These are phyloP conservation scores for Cheilosia scutellata DNA, from an alignment of 2,888 invertebrate genomes.

Conservation along the genomic window DNA sequence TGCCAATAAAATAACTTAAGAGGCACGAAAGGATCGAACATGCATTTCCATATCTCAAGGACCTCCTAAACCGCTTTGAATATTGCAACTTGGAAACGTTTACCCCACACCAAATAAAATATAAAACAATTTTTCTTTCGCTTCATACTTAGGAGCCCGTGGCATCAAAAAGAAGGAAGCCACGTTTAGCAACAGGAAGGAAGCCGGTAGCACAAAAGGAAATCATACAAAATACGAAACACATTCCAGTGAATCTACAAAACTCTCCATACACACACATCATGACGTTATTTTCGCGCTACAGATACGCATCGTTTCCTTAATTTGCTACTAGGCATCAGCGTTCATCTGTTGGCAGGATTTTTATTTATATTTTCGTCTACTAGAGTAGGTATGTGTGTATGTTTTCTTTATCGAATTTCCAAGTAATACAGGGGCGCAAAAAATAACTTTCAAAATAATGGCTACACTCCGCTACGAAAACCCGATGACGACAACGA, in stretches of 20 bases:
- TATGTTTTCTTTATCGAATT: conserved; percentile 16
- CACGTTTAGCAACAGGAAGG: conserved; percentile 43
- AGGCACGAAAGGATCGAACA: too few relatives aligned
- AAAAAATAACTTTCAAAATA: conserved; percentile 35
- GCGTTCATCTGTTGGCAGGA: conserved; percentile 2
- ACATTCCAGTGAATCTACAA: background rate
- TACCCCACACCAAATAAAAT: too few relatives aligned
- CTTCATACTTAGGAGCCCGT: too few relatives aligned
- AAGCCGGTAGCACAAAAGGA: conserved; percentile 30
- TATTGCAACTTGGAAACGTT: too few relatives aligned
- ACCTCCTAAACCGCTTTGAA: too few relatives aligned
- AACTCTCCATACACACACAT: background rate
- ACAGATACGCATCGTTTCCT: conserved; percentile 8
- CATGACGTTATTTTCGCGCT: background rate
- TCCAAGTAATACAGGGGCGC: conserved; percentile 25
- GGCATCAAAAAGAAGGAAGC: background rate
- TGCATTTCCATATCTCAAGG: too few relatives aligned
- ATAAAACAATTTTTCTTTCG: too few relatives aligned
- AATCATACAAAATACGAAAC: conserved; percentile 20
- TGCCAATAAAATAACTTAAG: too few relatives aligned
- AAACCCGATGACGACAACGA: conserved; percentile 31
- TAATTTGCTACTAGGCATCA: conserved; percentile 39
- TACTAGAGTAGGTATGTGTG: too few relatives aligned
- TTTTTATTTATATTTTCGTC: background rate
- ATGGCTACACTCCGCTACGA: conserved; percentile 23